A percentile compares a stretch with the other conserved stretches of the same genome.
phyloP scores from a whole-genome alignment of 2,113 vertebrate genomes.

The Bagarius yarrelli region DNA sequence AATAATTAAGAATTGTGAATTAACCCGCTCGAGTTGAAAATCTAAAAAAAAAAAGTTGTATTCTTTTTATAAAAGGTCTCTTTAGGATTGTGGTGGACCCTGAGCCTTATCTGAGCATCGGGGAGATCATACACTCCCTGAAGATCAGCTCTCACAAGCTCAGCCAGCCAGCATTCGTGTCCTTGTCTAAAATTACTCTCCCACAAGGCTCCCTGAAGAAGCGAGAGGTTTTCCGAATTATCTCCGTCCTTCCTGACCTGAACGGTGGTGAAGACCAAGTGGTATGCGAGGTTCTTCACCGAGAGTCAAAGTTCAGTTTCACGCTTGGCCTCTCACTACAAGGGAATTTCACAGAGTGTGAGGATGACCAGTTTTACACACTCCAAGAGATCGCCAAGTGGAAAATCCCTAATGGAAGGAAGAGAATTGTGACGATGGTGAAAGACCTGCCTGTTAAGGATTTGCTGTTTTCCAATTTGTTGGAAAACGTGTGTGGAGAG shows the following conservation, averaged over 20 bases:
- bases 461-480: conserved; percentile 57
- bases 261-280: conserved; percentile 55
- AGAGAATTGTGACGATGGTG: conserved; percentile 69
- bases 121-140: conserved; percentile 72
- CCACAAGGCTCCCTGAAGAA: conserved; percentile 60
- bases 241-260: conserved; percentile 64
- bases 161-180: conserved; percentile 72
- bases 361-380: conserved; percentile 81
- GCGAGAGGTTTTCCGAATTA: conserved; percentile 65
- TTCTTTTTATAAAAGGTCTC: conserved; percentile 68
- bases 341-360: conserved; percentile 78
- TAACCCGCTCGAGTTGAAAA: no score
- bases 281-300: conserved; percentile 66
- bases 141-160: conserved; percentile 68
- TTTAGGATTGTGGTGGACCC: conserved; percentile 77
- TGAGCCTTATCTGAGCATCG: conserved; percentile 69
- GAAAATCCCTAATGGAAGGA: conserved; percentile 79
- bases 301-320: conserved; percentile 64
- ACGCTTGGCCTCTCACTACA: conserved; percentile 69
- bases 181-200: conserved; percentile 62
- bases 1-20: no score
- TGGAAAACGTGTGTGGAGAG: conserved; percentile 67
- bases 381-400: conserved; percentile 79
- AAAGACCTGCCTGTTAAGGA: conserved; percentile 59
- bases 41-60: not conserved